phyloP scores from a whole-genome alignment of 1,140 invertebrate species.

The Apis laboriosa region DNA sequence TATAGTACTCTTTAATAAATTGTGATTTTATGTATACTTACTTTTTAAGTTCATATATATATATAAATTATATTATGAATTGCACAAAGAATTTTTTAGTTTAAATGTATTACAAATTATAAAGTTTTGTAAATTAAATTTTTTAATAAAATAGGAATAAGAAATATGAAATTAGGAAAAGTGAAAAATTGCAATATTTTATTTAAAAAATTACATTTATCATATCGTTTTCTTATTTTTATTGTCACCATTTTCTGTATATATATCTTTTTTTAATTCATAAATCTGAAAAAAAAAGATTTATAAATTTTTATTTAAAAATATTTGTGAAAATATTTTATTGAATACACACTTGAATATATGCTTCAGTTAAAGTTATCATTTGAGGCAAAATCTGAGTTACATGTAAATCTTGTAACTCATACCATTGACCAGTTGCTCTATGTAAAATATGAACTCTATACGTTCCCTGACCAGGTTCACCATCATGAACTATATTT shows the following conservation, averaged over 20 bases:
- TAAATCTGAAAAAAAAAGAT: constrained; percentile 72
- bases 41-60: too few species aligned
- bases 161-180: constrained; percentile 12
- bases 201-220: constrained; percentile 42
- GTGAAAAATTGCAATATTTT: constrained; percentile 54
- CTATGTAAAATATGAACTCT: constrained; percentile 97
- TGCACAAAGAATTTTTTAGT: background rate
- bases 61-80: too few species aligned
- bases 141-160: background rate
- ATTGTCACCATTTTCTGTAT: constrained; percentile 62
- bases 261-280: constrained; percentile 71
- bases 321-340: background rate
- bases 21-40: background rate
- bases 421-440: constrained; percentile 93
- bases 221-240: constrained; percentile 49
- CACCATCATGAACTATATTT: constrained; percentile 99
- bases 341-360: constrained; percentile 89
- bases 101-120: background rate
- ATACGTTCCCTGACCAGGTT: constrained; percentile 96
- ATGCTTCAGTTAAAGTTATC: constrained; percentile 99
- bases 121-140: too few species aligned
- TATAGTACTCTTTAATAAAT: background rate
- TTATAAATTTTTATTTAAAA: background rate
- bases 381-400: constrained; percentile 99
- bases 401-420: constrained; percentile 99